phyloP scores from a whole-genome alignment of 2,888 invertebrate species.

The Clusia tigrina region DNA sequence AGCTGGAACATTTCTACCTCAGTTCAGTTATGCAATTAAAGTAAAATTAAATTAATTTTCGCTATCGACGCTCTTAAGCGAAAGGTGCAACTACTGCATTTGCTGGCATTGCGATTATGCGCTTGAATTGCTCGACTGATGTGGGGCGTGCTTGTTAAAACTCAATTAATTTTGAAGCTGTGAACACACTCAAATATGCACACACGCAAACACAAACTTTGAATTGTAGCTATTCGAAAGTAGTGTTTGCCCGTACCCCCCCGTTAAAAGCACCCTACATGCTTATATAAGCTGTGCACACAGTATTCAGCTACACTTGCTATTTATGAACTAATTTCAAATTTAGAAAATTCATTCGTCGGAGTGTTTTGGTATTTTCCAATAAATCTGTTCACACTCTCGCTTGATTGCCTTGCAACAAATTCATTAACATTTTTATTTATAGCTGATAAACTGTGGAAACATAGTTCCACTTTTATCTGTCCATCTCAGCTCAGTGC shows the following conservation, averaged over 20 bases:
- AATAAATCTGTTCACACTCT: not conserved
- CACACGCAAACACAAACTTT: too few relatives aligned
- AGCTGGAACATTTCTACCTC: too few relatives aligned
- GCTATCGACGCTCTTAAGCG: not conserved
- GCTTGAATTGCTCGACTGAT: not conserved
- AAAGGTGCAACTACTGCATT: too few relatives aligned
- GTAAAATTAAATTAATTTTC: not conserved
- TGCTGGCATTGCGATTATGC: too few relatives aligned
- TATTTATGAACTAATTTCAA: too few relatives aligned
- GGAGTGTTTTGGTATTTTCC: not conserved
- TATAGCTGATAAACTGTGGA: not conserved
- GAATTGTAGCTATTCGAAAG: too few relatives aligned
- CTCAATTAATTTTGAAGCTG: not conserved
- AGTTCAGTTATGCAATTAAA: too few relatives aligned
- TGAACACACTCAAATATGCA: not conserved
- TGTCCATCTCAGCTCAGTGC: constrained; percentile 2
- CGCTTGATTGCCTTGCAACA: not conserved
- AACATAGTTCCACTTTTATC: not conserved
- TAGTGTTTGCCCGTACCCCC: too few relatives aligned
- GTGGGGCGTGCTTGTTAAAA: not conserved
- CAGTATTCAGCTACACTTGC: too few relatives aligned
- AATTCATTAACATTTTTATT: not conserved
- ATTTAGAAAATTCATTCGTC: too few relatives aligned
- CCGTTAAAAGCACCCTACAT: too few relatives aligned
- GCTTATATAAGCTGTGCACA: too few relatives aligned